A percentile compares a stretch with the other conserved stretches of the same genome.
Evolutionary conservation across 53 echinoderm and acorn worm genomes (phyloP).

Genomic region (Holothuria scabra): DNA sequence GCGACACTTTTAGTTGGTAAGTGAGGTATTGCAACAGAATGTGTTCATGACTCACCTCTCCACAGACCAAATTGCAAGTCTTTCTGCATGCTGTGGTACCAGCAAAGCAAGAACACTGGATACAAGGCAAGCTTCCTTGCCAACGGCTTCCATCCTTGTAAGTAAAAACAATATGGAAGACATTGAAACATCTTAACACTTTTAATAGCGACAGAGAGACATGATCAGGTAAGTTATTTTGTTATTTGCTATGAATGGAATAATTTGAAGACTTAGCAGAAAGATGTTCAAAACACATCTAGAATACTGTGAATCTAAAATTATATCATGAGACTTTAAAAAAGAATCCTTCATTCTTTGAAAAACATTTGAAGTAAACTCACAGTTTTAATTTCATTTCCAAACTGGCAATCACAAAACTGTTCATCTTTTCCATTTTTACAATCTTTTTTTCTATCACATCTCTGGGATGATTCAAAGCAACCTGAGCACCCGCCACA

Average conservation of each 20-base stretch:
- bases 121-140: conserved; percentile 11
- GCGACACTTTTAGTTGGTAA: no score
- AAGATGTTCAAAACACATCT: no score
- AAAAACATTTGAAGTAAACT: not conserved
- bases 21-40: no score
- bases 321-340: no score
- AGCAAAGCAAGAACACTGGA: conserved; percentile 31
- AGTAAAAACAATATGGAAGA: not conserved
- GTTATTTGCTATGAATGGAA: no score
- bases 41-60: not conserved
- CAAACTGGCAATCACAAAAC: conserved; percentile 62
- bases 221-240: no score
- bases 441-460: conserved; percentile 64
- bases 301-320: no score
- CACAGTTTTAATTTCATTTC: not conserved
- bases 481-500: conserved; percentile 68
- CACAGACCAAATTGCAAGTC: conserved; percentile 28
- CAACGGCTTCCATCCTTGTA: conserved; percentile 15
- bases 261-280: no score
- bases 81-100: conserved; percentile 27
- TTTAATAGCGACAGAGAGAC: no score
- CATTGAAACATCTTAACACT: no score
- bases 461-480: conserved; percentile 36
- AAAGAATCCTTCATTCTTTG: no score
- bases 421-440: conserved; percentile 65